Conservation (phyloP, 2,113 vertebrate species). For the Sialia sialis region DNA sequence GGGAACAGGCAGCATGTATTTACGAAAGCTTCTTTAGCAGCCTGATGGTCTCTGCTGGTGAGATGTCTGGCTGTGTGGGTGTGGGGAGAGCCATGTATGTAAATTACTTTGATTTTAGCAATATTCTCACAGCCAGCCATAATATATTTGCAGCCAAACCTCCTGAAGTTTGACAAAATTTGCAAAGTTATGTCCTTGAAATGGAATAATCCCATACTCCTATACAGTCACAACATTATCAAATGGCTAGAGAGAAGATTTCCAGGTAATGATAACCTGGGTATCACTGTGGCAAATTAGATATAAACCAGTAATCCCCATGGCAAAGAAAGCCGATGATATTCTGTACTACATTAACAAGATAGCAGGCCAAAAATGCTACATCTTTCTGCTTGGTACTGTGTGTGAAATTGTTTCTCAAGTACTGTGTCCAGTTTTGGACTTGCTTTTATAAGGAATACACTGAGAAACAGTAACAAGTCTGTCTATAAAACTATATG, state of each 20-base stretch:
- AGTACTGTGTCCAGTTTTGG: not conserved
- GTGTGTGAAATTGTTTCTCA: not conserved
- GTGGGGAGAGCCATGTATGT: not conserved
- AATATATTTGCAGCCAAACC: conserved; percentile 30
- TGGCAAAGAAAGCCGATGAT: not conserved
- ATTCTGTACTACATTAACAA: not conserved
- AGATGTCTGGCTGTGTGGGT: conserved; percentile 40
- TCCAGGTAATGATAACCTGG: not conserved
- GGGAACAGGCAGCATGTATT: conserved; percentile 27
- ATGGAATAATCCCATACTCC: not conserved
- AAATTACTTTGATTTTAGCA: conserved; percentile 38
- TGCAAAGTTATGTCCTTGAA: not conserved
- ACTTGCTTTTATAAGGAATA: not conserved
- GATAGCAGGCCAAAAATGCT: not conserved
- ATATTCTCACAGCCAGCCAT: conserved; percentile 5
- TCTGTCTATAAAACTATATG: not conserved
- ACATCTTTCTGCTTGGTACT: not conserved
- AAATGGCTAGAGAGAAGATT: not conserved
- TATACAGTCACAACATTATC: fast-evolving
- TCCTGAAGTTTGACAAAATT: not conserved
- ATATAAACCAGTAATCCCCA: not conserved
- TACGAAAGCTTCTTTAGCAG: conserved; percentile 13
- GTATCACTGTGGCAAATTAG: not conserved
- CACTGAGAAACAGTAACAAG: not conserved
- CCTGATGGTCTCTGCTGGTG: conserved; percentile 11